A percentile compares a stretch with the other conserved stretches of the same genome.
Conservation (phyloP, 2,888 invertebrate species). For the Aporophyla nigra region DNA sequence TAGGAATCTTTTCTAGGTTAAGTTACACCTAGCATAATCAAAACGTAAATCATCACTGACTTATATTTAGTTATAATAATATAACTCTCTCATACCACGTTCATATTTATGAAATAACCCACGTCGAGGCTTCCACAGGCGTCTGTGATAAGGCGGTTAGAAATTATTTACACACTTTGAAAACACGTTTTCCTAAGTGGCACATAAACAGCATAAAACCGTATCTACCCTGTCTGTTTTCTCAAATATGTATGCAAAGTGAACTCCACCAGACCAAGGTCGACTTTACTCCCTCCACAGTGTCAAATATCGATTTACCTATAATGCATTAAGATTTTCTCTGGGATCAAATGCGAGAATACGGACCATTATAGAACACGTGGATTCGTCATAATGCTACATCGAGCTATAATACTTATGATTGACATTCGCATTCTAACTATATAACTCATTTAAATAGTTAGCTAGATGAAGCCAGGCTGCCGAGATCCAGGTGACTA, state of each 20-base stretch:
- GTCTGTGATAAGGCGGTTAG: slow-evolving; percentile 24
- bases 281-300: slow-evolving; percentile 12
- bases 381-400: not conserved
- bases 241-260: slow-evolving; percentile 32
- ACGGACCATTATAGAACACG: not conserved
- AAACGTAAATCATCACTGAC: not conserved
- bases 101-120: slow-evolving; percentile 1
- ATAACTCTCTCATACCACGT: not conserved
- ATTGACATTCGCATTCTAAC: not conserved
- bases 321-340: slow-evolving; percentile 26
- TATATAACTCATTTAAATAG: slow-evolving; percentile 3
- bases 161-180: slow-evolving; percentile 43
- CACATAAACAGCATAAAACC: slow-evolving; percentile 23
- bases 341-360: not conserved
- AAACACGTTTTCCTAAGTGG: slow-evolving; percentile 31
- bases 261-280: slow-evolving; percentile 28
- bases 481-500: not conserved
- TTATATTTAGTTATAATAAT: not conserved
- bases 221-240: slow-evolving; percentile 12
- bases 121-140: not conserved
- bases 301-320: slow-evolving; percentile 28
- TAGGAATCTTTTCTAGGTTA: not conserved
- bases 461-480: not conserved
- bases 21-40: not conserved
- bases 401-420: not conserved